Evolutionary conservation across 2,888 invertebrate species (phyloP).

Genomic region (Zhengitettix transpicula): DNA sequence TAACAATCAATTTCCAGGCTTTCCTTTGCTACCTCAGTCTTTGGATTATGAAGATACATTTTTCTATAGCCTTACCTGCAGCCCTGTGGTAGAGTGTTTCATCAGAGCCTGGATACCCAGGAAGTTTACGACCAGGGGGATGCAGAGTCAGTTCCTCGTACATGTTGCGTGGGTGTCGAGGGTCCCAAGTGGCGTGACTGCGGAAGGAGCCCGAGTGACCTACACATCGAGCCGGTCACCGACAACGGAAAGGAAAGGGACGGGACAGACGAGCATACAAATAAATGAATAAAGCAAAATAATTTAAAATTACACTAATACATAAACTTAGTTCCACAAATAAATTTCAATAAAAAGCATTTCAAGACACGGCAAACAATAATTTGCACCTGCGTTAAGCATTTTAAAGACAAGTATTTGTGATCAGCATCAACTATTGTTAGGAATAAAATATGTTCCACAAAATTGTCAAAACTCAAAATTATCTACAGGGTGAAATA

Average conservation of each 20-base stretch:
- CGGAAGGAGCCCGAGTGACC: constrained; percentile 32
- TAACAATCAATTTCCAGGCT: no score
- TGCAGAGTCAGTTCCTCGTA: constrained; percentile 70
- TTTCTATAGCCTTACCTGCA: constrained; percentile 8
- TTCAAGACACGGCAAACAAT: neutral
- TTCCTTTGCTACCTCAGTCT: no score
- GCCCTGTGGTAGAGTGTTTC: constrained; percentile 41
- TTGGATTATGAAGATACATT: no score
- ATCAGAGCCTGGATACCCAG: constrained; percentile 35
- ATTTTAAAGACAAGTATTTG: neutral
- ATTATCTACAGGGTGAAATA: no score
- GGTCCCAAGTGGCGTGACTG: constrained; percentile 63
- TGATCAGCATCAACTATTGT: no score
- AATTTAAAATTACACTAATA: constrained; percentile 7
- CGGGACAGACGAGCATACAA: constrained; percentile 7
- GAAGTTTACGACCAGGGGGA: constrained; percentile 26
- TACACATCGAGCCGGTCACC: constrained; percentile 16
- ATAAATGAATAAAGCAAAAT: constrained; percentile 11
- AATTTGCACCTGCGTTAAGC: neutral
- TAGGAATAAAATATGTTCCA: no score
- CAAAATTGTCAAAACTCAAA: no score
- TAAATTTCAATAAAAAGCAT: neutral
- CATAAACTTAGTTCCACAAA: no score
- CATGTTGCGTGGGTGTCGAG: constrained; percentile 69
- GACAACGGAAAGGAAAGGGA: constrained; percentile 1